Evolutionary conservation across 2,113 vertebrate genomes (phyloP).

Genomic region (Tichodroma muraria): DNA sequence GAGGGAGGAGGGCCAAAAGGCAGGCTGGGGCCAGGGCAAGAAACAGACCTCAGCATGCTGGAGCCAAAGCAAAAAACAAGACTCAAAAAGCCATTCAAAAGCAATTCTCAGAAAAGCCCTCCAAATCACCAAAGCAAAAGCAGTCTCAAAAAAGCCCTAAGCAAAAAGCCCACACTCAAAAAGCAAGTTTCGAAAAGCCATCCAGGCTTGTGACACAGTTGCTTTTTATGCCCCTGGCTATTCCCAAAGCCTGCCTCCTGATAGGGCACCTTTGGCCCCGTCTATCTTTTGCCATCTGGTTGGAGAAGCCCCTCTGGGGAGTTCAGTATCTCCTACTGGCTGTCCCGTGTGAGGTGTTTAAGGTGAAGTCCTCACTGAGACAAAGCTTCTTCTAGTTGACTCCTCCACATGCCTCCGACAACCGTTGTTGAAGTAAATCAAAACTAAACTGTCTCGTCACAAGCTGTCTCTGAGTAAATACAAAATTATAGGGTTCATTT

Average conservation of each 20-base stretch:
- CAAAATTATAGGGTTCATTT: neutral
- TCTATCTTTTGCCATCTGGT: no score
- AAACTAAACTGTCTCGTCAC: neutral
- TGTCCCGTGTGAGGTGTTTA: neutral
- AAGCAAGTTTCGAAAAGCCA: neutral
- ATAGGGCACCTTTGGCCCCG: neutral
- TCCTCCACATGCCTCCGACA: neutral
- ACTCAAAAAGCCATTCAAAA: neutral
- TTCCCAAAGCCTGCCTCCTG: neutral
- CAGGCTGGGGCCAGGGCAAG: neutral
- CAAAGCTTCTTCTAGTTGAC: neutral
- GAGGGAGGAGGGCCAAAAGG: neutral
- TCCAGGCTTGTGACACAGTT: neutral
- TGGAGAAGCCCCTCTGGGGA: no score
- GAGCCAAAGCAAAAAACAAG: neutral
- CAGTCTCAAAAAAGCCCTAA: neutral
- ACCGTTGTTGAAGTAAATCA: neutral
- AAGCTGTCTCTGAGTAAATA: neutral
- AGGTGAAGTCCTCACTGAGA: neutral
- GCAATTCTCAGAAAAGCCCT: neutral
- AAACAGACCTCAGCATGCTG: neutral
- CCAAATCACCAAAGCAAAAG: neutral
- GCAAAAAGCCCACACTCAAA: neutral
- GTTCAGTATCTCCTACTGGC: neutral
- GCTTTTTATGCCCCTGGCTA: neutral